Base-by-base conservation (phyloP, 2,888 invertebrate genomes). In the Orchestes rusci region DNA sequence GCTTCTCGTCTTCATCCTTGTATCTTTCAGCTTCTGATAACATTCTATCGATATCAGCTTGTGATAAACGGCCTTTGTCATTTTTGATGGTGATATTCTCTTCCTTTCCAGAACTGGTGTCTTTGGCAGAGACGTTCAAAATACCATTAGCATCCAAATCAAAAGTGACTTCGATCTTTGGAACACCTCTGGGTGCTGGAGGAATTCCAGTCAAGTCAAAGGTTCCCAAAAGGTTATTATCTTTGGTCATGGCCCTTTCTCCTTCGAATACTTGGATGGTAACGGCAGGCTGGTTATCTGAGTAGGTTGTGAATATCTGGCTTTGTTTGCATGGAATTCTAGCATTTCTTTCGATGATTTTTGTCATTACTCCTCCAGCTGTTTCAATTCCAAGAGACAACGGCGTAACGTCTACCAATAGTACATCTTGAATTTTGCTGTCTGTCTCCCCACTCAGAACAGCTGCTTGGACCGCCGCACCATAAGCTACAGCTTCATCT, bases 161-260 rank as follows among this genome's bases (percentile, higher is more conserved):
- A n/a, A n/a, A n/a, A n/a, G n/a, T n/a, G n/a, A n/a, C n/a, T n/a
- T n/a, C n/a, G n/a, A n/a, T n/a, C 82, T 81, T 77, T 0, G 81
- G 81, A 1, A 80, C 75, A 8, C 81, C 81, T 31, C 80, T 70
- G 0, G 81, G 80, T n/a, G 81, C 81, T 1, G 80, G 80, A 8
- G 81, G 79, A 17, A 83, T 81, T 28, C 83, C 83, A 10, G 76
- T 76, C 51, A 80, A 62, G 56, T 79, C 78, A 60, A 80, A 80
- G 3, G 73, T 77, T 28, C 80, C 80, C 42, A 82, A 65, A 4
- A 77, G 62, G 62, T 85, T 82, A 70, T 85, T 85, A 67, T 84
- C 83, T 63, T 81, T 83, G n/a, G 84, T 84, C 83, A 85, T 81
- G 13, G 82, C 80, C 27, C 88, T 72, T 67, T 85, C 85, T 19